Percentiles rank a stretch among this genome's conserved stretches.
phyloP scores from a whole-genome alignment of 2,113 vertebrate genomes.

The Paratilapia polleni region DNA sequence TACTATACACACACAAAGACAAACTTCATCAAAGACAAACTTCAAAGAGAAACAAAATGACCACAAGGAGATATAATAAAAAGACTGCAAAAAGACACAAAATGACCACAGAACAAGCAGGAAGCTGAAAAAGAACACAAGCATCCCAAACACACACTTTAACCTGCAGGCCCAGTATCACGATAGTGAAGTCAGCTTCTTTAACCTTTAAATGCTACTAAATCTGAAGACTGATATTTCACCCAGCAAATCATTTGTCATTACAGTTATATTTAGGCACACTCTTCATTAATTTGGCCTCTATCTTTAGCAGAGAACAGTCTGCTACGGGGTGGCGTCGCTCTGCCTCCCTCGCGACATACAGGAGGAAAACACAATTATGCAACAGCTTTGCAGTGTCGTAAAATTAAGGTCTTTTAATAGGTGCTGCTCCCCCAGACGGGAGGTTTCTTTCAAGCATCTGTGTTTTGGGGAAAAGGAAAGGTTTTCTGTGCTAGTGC shows the following conservation, averaged over 20 bases:
- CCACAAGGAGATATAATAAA: neutral
- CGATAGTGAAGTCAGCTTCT: neutral
- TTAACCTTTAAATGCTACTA: neutral
- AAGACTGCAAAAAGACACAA: neutral
- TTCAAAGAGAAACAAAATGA: neutral
- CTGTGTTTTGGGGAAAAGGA: neutral
- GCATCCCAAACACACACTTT: neutral
- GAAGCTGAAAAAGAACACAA: too few species aligned
- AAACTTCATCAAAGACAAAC: neutral
- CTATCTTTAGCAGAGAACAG: neutral
- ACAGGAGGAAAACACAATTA: neutral
- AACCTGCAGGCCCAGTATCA: neutral
- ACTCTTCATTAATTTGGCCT: conserved; percentile 5
- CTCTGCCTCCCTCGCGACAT: neutral
- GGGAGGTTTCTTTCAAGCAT: neutral
- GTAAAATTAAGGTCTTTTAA: neutral
- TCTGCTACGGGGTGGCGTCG: neutral
- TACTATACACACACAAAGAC: neutral
- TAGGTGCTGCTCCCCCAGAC: neutral
- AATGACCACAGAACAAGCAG: neutral
- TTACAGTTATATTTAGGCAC: conserved; percentile 9
- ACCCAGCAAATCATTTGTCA: neutral
- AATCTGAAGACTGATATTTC: neutral
- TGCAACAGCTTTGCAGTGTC: neutral
- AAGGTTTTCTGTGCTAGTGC: neutral